phyloP scores from a whole-genome alignment of 2,888 invertebrate species.

The Rosalia funebris region DNA sequence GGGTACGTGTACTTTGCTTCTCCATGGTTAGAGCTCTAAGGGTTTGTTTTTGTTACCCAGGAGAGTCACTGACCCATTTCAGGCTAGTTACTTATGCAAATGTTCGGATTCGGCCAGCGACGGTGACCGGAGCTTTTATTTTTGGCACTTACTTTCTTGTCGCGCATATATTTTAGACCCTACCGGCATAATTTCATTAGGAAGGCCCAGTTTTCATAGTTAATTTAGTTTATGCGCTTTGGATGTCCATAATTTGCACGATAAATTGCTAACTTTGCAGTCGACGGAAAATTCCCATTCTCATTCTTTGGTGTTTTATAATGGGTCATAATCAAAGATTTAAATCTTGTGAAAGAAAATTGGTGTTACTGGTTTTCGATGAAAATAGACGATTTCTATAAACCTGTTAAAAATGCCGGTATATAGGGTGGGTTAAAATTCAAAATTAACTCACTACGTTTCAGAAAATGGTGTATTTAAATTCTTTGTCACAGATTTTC shows the following conservation, averaged over 20 bases:
- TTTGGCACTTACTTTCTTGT: slow-evolving; percentile 22
- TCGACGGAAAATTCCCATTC: background rate
- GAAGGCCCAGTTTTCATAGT: slow-evolving; percentile 26
- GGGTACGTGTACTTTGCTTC: slow-evolving; percentile 9
- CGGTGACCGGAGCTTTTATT: slow-evolving; percentile 27
- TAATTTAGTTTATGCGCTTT: slow-evolving; percentile 25
- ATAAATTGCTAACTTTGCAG: slow-evolving; percentile 5
- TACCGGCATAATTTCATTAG: slow-evolving; percentile 32
- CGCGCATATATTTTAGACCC: slow-evolving; percentile 26
- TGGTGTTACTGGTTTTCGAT: too few species aligned
- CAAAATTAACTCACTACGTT: too few species aligned
- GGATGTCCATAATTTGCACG: slow-evolving; percentile 23
- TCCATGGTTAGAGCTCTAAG: slow-evolving; percentile 20
- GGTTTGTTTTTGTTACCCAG: slow-evolving; percentile 33
- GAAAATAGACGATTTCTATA: too few species aligned
- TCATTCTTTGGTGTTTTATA: too few species aligned
- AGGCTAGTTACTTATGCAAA: slow-evolving; percentile 44
- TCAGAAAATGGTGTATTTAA: too few species aligned
- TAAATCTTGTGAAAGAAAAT: too few species aligned
- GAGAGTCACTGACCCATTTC: slow-evolving; percentile 40
- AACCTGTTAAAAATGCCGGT: too few species aligned
- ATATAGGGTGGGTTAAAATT: too few species aligned
- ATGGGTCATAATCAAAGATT: too few species aligned
- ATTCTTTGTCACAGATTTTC: too few species aligned
- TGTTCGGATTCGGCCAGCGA: slow-evolving; percentile 25